Conservation (phyloP, 2,888 invertebrate species). For the Chaetogeoica ovagalla region DNA sequence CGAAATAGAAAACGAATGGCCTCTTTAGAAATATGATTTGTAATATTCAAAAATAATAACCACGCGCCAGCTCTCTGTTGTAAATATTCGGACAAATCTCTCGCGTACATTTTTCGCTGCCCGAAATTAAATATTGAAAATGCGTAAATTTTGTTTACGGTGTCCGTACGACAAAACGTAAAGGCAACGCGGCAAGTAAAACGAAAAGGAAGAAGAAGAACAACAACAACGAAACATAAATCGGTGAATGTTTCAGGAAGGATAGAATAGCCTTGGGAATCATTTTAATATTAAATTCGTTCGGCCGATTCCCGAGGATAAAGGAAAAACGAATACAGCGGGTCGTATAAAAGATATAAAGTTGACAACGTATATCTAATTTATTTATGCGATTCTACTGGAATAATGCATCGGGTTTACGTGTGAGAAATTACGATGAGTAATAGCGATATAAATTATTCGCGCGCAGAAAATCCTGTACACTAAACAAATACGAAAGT, state of each 20-base stretch:
- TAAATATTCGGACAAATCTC: too few relatives aligned
- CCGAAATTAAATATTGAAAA: background rate
- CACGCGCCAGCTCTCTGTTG: too few relatives aligned
- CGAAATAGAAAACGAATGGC: too few relatives aligned
- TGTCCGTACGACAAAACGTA: background rate
- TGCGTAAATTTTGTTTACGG: background rate
- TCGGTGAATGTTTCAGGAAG: background rate
- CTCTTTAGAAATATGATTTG: too few relatives aligned
- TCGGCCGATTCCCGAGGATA: background rate
- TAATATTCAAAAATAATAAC: too few relatives aligned
- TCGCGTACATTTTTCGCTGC: too few relatives aligned
- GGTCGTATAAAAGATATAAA: slow-evolving; percentile 10
- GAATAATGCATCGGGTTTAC: background rate
- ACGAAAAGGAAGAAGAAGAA: background rate
- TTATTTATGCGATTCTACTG: background rate
- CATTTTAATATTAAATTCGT: slow-evolving; percentile 22
- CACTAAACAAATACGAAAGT: background rate
- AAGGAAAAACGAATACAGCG: background rate
- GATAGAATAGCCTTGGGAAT: background rate
- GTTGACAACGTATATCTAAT: slow-evolving; percentile 14
- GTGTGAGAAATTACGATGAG: slow-evolving; percentile 5
- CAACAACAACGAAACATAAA: background rate
- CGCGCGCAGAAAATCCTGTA: background rate
- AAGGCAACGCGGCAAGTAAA: background rate
- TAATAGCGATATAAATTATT: background rate